Base-by-base conservation (phyloP, 2,888 invertebrate genomes). In the Spodoptera exigua region DNA sequence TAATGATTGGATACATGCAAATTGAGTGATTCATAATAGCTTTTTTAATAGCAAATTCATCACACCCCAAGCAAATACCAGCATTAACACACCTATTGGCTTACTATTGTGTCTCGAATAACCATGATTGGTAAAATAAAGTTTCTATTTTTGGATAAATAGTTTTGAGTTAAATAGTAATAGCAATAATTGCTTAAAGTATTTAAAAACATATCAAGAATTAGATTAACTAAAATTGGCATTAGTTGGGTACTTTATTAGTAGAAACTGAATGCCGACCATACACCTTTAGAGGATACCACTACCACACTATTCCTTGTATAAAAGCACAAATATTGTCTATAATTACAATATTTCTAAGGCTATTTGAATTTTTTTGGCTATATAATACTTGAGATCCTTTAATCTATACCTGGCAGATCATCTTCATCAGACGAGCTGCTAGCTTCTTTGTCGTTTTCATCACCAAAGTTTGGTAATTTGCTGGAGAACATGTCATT, bases 351-450 rank as follows among this genome's bases (percentile, higher is more conserved):
- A 67, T 9, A 78, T 61, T 40, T 69, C 69, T 79, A 79, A 72
- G 58, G 68, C 76, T 79, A 78, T 65, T 63, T 63, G 65, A 53
- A 61, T 75, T 59, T 78, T 27, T 80, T 84, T 83, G 80, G 76
- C 78, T 83, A 80, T 76, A 53, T 57, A 76, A 58, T 69, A 63
- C 45, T 57, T 48, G 44, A 66, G 59, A 76, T 56, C 58, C 4
- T 73, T 87, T 88, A 96, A 89, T 96, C 95, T 85, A 96, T 89
- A 84, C 96, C 96, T 32, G 97, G 96, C 80, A 97, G 94, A 77
- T 92, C 90, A 69, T 96, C 96, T 77, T 96, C 97, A 76, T 97
- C 97, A 75, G 97, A 97, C 27, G 96, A 97, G 85, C 97, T 96
- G 93, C 84, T 96, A 85, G 91, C 94, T 62, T 95, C 95, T 65